Base-by-base conservation (phyloP, 2,797 vertebrate species). In the Xenentodon cancila region DNA sequence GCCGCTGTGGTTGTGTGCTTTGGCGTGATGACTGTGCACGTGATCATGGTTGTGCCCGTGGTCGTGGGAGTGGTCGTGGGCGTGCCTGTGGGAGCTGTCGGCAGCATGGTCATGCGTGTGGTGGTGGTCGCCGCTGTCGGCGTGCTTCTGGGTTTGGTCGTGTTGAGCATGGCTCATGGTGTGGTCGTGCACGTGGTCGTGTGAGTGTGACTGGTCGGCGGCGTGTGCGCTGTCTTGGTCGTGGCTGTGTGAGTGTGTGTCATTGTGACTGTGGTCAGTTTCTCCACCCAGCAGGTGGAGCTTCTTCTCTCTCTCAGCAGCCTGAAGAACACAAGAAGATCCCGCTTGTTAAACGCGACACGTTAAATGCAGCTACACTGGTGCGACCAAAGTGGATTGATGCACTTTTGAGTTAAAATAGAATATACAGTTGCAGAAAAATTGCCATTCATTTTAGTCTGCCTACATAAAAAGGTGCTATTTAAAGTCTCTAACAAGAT, bases 231-330 rank as follows among this genome's bases (percentile, higher is more conserved):
- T 81, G 49, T 76, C 84, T 9, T 90, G 79, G 0, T 0, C 27
- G 5, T 89, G 88, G 37, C 79, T 70, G 7, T 89, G 88, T 18
- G 0, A 0, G 59, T 84, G 79, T 3, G 64, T 63, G 53, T 82
- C 73, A 1, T 7, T 75, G 72, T 93, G 93, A 69, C 64, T 75
- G 88, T 94, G 93, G 82, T 90, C 89, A 0, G 61, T 75, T 54
- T 83, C 80, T 17, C 22, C 80, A 3, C 73, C 90, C 37, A 85
- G 48, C 22, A 86, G 54, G 67, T 94, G 93, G 3, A 57, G 47
- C 21, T 37, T 73, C 85, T 92, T 91, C 75, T 94, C 86, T 42
- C 76, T 87, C 1, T 85, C 75, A 5, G 86, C 80, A 5, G 67
- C 73, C 93, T 94, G 68, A 17, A 75, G 51, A 57, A 75, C 25